Percentiles rank a stretch among this genome's conserved stretches.
Evolutionary conservation across 2,888 invertebrate species (phyloP).

Genomic region (Zaprionus lineosus): DNA sequence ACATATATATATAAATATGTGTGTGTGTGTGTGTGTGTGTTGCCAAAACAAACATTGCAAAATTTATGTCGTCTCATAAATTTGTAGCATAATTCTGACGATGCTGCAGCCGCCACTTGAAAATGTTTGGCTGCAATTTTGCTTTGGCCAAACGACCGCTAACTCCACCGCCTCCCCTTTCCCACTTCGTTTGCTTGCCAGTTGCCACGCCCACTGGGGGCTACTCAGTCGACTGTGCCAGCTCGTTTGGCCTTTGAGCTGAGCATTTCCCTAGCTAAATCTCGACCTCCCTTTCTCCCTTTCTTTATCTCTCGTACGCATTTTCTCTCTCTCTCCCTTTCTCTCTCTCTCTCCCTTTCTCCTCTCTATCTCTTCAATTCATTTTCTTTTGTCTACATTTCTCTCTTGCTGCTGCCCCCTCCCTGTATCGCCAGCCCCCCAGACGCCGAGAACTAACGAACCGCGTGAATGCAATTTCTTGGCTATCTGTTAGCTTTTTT

Average conservation of each 20-base stretch:
- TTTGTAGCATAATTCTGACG: conserved; percentile 77
- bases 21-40: conserved; percentile 39
- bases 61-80: conserved; percentile 78
- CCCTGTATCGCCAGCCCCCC: too few relatives aligned
- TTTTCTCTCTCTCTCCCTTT: background rate
- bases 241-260: conserved; percentile 65
- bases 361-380: background rate
- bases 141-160: conserved; percentile 48
- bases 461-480: conserved; percentile 78
- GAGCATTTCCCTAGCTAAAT: too few relatives aligned
- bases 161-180: background rate
- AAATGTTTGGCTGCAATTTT: conserved; percentile 77
- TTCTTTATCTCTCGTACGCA: background rate
- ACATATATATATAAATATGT: background rate
- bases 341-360: background rate
- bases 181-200: background rate
- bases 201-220: conserved; percentile 22
- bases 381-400: conserved; percentile 57
- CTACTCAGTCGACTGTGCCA: conserved; percentile 42
- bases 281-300: background rate
- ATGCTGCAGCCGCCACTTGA: conserved; percentile 73
- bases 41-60: conserved; percentile 77
- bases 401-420: too few relatives aligned
- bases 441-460: conserved; percentile 76
- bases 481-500: conserved; percentile 31